These are phyloP conservation scores for Tachystola acroxantha DNA, from an alignment of 2,888 invertebrate species.

Conservation along the genomic window DNA sequence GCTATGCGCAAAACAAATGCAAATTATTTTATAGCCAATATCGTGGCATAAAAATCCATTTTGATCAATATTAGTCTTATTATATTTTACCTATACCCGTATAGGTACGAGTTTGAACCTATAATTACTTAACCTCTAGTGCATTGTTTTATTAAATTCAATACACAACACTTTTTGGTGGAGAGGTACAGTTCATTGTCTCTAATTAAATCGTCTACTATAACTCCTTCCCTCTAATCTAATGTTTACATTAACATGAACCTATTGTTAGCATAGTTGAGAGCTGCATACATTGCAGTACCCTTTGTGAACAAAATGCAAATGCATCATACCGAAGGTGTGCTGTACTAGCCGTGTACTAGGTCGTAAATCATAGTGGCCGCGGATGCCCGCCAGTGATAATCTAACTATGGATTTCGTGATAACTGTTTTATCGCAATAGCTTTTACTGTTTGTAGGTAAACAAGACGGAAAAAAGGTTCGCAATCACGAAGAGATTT, in stretches of 20 bases:
- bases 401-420: constrained; percentile 47
- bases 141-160: too few relatives aligned
- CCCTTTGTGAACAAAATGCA: constrained; percentile 51
- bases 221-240: neutral
- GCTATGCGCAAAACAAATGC: too few relatives aligned
- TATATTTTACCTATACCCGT: too few relatives aligned
- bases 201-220: too few relatives aligned
- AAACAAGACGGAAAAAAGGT: constrained; percentile 6
- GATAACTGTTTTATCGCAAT: constrained; percentile 41
- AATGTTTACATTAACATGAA: constrained; percentile 14
- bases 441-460: constrained; percentile 20
- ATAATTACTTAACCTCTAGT: too few relatives aligned
- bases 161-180: too few relatives aligned
- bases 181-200: too few relatives aligned
- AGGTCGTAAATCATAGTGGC: constrained; percentile 47
- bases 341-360: constrained; percentile 17
- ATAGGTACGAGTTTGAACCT: too few relatives aligned
- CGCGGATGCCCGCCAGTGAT: constrained; percentile 44
- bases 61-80: too few relatives aligned
- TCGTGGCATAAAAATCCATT: too few relatives aligned
- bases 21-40: too few relatives aligned
- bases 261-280: constrained; percentile 18
- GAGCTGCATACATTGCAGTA: constrained; percentile 16
- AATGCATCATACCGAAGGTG: constrained; percentile 40
- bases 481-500: neutral